Evolutionary conservation across 2,888 invertebrate species (phyloP).

Genomic region (Cylindroiulus punctatus): DNA sequence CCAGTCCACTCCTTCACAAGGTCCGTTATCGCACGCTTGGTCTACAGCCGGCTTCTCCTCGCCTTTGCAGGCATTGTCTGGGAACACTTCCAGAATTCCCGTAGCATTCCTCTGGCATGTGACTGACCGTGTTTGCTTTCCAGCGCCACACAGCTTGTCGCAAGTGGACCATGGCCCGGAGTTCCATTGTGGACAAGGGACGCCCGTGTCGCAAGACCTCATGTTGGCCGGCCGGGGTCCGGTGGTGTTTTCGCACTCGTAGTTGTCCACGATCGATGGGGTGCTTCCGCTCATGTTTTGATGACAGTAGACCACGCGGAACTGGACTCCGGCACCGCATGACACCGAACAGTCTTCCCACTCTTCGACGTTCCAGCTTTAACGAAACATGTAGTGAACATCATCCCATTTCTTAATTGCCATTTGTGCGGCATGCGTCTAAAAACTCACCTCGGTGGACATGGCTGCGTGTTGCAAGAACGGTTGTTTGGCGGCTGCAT

Average conservation of each 20-base stretch:
- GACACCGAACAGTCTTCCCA: constrained; percentile 86
- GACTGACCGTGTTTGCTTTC: constrained; percentile 81
- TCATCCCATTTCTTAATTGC: background rate
- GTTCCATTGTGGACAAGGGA: constrained; percentile 87
- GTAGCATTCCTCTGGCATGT: constrained; percentile 77
- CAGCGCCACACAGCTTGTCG: constrained; percentile 89
- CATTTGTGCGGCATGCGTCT: no score
- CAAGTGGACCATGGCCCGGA: constrained; percentile 93
- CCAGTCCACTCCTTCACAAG: constrained; percentile 94
- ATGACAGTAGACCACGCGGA: constrained; percentile 77
- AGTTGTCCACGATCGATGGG: constrained; percentile 78
- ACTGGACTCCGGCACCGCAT: constrained; percentile 77
- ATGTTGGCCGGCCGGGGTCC: constrained; percentile 77
- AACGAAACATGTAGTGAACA: background rate
- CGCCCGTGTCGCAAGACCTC: constrained; percentile 79
- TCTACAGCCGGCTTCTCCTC: constrained; percentile 78
- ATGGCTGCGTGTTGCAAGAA: constrained; percentile 79
- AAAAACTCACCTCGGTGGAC: constrained; percentile 73
- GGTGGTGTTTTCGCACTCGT: constrained; percentile 74
- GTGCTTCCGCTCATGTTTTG: constrained; percentile 79
- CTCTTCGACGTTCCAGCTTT: constrained; percentile 76
- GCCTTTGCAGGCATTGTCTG: constrained; percentile 71
- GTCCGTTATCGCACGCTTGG: constrained; percentile 74
- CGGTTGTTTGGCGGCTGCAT: constrained; percentile 77
- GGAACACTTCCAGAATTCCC: constrained; percentile 72